A percentile compares a stretch with the other conserved stretches of the same genome.
phyloP scores from a whole-genome alignment of 2,113 vertebrate species.

The Podarcis muralis region DNA sequence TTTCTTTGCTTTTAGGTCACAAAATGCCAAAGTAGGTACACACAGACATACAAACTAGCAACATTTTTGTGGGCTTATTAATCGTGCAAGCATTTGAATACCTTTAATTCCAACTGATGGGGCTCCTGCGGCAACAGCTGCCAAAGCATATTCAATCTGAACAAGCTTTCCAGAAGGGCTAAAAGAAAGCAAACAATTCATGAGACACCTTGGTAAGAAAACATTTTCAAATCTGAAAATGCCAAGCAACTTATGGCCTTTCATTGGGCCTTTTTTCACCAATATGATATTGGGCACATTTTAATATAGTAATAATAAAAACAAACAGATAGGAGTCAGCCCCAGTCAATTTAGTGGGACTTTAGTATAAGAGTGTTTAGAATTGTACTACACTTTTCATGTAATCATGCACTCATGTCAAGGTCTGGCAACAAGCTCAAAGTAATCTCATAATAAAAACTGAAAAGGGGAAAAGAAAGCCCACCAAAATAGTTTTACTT shows the following conservation, averaged over 20 bases:
- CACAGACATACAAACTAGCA: background rate
- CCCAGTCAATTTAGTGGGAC: background rate
- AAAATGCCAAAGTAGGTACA: background rate
- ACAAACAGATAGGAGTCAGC: background rate
- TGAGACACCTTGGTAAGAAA: background rate
- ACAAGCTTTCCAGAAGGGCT: constrained; percentile 99
- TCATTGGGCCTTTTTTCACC: background rate
- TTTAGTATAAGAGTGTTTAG: background rate
- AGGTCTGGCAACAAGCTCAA: background rate
- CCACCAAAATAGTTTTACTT: background rate
- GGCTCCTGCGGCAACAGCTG: constrained; percentile 96
- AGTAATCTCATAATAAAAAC: background rate
- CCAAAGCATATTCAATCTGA: constrained; percentile 98
- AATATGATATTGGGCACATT: background rate
- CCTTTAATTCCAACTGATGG: constrained; percentile 99
- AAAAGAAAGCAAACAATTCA: constrained; percentile 2
- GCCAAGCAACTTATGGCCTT: background rate
- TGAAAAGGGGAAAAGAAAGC: background rate
- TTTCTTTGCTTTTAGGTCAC: background rate
- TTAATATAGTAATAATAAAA: background rate
- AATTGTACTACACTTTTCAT: background rate
- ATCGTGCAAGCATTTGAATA: constrained; percentile 57
- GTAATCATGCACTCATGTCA: background rate
- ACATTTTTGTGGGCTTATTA: background rate
- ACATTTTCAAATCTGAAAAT: background rate